Percentiles rank a stretch among this genome's conserved stretches.
Evolutionary conservation across 2,888 invertebrate species (phyloP).

Genomic region (Agapostemon virescens): DNA sequence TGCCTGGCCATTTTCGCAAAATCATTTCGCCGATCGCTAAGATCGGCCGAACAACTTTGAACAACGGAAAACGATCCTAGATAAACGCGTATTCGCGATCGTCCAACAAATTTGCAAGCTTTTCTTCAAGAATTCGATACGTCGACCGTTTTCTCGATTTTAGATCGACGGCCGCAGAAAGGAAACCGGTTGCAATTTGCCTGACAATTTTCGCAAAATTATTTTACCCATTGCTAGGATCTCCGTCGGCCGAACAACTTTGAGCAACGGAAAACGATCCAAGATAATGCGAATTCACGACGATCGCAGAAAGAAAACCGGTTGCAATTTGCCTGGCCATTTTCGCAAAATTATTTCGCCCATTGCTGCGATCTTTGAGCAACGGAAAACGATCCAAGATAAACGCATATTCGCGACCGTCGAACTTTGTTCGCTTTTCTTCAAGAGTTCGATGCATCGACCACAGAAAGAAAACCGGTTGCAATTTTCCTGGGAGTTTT

Average conservation of each 20-base stretch:
- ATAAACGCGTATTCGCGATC: background rate
- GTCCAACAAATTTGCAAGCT: too few relatives aligned
- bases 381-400: background rate
- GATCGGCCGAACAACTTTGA: background rate
- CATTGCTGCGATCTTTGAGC: background rate
- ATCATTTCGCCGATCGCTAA: background rate
- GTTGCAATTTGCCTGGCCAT: background rate
- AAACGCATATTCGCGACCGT: too few relatives aligned
- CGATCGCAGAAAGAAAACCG: background rate
- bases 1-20: background rate
- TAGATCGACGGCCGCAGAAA: background rate
- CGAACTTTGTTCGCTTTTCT: too few relatives aligned
- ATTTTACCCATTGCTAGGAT: background rate
- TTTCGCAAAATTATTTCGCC: constrained; percentile 4
- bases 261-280: too few relatives aligned
- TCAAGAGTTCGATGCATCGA: too few relatives aligned
- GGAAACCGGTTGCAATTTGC: constrained; percentile 5
- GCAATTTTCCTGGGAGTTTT: background rate
- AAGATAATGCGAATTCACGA: too few relatives aligned
- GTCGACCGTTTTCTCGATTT: too few relatives aligned
- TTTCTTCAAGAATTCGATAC: too few relatives aligned
- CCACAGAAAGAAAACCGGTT: constrained; percentile 7
- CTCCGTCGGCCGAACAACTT: too few relatives aligned
- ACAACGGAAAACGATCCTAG: background rate
- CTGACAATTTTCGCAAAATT: constrained; percentile 1